Percentiles rank a stretch among this genome's conserved stretches.
These are phyloP conservation scores for Leptinotarsa undecemlineata DNA, from an alignment of 1,140 invertebrate species.

Conservation along the genomic window DNA sequence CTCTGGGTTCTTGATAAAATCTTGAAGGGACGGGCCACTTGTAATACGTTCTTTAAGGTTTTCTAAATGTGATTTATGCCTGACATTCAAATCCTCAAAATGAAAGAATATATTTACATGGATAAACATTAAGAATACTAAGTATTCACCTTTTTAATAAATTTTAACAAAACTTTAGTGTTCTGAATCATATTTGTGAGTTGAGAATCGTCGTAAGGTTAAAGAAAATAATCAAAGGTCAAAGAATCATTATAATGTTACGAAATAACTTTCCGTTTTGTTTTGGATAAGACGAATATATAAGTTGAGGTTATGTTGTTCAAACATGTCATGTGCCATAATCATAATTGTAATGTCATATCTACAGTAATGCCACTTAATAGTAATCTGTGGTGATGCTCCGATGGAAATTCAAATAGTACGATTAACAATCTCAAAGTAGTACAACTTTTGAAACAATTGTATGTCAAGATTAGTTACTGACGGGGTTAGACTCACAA, in stretches of 20 bases:
- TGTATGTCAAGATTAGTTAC: too few relatives aligned
- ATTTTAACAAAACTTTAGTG: not conserved
- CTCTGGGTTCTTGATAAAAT: constrained; percentile 62
- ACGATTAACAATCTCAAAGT: too few relatives aligned
- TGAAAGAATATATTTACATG: not conserved
- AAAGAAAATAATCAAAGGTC: not conserved
- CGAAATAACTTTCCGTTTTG: too few relatives aligned
- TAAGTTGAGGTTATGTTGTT: too few relatives aligned
- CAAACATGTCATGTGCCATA: too few relatives aligned
- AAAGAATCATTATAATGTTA: not conserved
- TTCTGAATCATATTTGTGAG: not conserved
- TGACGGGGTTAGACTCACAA: too few relatives aligned
- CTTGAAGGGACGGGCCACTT: constrained; percentile 66
- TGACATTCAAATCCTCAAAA: constrained; percentile 4
- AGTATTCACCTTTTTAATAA: not conserved
- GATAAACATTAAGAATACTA: not conserved
- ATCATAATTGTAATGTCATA: too few relatives aligned
- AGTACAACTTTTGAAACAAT: too few relatives aligned
- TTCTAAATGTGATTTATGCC: constrained; percentile 50
- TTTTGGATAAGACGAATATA: too few relatives aligned
- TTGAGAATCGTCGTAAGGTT: not conserved
- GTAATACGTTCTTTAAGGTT: constrained; percentile 60
- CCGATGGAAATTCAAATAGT: too few relatives aligned
- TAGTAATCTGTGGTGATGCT: too few relatives aligned
- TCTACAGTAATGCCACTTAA: too few relatives aligned